Base-by-base conservation (phyloP, 2,113 vertebrate species). In the Actenoides hombroni region DNA sequence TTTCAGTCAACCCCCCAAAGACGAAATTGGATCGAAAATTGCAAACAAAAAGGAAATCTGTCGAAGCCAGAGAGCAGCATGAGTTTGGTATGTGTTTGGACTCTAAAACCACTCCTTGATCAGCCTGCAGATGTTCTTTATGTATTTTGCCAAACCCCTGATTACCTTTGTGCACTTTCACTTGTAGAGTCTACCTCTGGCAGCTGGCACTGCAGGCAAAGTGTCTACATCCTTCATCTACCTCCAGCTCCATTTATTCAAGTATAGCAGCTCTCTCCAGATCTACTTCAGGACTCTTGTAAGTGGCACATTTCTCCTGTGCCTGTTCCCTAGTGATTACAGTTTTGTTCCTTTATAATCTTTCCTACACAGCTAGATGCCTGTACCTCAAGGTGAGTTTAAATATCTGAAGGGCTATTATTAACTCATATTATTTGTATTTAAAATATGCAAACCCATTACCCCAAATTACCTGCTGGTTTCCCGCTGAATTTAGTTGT, bases 11-110 rank as follows among this genome's bases (percentile, higher is more conserved):
- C 35, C 16, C 24, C 33, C 23, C 13, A 19, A 35, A 29, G 70
- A 25, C 1, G 17, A 65, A 82, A 28, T 1, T 6, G 8, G 37
- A 19, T 33, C 21, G 23, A 31, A 11, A 87, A 56, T 15, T 60
- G 4, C 69, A 42, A 48, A 42, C 1, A 1, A 1, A 51, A 51
- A 31, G 19, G 21, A 7, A 13, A 3, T 0, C 5, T 74, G 49
- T 25, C 19, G 6, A 6, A 42, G 21, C 35, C 46, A 29, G 64
- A 20, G 19, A 11, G 17, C 33, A 61, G 54, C 3, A 0, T 1
- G 59, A 49, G 20, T 12, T 56, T 0, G 0, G 26, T 15, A 2
- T 1, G 25, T 16, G 25, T 4, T 60, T 6, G 8, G 51, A 11
- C 59, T 73, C 54, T 3, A 28, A 86, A 70, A 13, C 60, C 42